Evolutionary conservation across 2,113 vertebrate species (phyloP).

Genomic region (Ophiodon elongatus): DNA sequence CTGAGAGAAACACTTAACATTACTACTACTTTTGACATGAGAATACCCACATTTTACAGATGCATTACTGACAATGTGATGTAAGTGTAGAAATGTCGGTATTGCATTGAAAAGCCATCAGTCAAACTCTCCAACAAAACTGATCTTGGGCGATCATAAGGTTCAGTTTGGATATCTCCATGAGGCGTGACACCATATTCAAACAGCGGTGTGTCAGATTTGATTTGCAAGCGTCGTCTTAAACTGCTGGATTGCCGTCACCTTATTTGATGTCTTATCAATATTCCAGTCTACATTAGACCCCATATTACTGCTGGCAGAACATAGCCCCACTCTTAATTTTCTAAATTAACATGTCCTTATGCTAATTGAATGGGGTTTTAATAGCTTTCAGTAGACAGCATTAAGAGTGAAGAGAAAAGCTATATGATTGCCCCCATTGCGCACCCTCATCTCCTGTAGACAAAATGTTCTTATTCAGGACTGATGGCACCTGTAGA

Average conservation of each 20-base stretch:
- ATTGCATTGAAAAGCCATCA: conserved; percentile 33
- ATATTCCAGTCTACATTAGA: conserved; percentile 59
- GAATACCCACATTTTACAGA: conserved; percentile 36
- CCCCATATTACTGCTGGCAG: conserved; percentile 60
- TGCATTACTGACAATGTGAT: conserved; percentile 12
- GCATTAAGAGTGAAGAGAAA: conserved; percentile 36
- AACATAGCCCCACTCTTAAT: conserved; percentile 66
- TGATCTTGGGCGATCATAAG: not conserved
- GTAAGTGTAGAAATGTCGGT: conserved; percentile 2
- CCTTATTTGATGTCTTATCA: conserved; percentile 63
- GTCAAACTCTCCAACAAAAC: conserved; percentile 37
- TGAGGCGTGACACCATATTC: not conserved
- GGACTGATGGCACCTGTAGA: conserved; percentile 31
- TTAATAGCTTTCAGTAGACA: conserved; percentile 71
- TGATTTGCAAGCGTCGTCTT: conserved; percentile 42
- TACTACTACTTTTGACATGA: conserved; percentile 17
- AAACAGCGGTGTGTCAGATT: conserved; percentile 27
- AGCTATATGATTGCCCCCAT: not conserved
- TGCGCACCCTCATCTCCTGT: conserved; percentile 6
- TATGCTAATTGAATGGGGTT: conserved; percentile 69
- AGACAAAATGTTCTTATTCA: conserved; percentile 22
- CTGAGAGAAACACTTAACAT: conserved; percentile 15
- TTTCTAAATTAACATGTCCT: conserved; percentile 69
- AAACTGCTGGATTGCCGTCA: conserved; percentile 24
- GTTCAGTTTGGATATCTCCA: conserved; percentile 20